A percentile compares a stretch with the other conserved stretches of the same genome.
These are phyloP conservation scores for Macroramphosus scolopax DNA, from an alignment of 2,797 vertebrate genomes.

Conservation along the genomic window DNA sequence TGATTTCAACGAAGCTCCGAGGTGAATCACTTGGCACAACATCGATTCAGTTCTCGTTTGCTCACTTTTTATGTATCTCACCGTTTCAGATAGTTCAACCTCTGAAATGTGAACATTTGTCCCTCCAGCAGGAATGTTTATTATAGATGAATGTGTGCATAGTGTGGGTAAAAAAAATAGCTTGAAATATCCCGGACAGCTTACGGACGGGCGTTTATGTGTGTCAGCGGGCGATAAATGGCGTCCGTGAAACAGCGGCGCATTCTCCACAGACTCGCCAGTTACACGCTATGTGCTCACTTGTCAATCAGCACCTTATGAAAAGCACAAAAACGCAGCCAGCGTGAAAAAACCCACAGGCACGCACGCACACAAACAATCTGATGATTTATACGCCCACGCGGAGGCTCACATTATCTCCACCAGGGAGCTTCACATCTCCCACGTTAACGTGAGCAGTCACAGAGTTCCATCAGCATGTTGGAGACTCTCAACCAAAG, in stretches of 20 bases:
- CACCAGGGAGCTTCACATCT: slow-evolving; percentile 49
- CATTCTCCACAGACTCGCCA: slow-evolving; percentile 34
- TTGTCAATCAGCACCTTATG: slow-evolving; percentile 49
- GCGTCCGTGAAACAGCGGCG: slow-evolving; percentile 7
- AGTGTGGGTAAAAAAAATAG: slow-evolving; percentile 11
- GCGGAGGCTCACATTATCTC: slow-evolving; percentile 41
- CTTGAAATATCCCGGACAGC: slow-evolving; percentile 34
- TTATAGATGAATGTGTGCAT: no score
- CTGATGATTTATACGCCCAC: slow-evolving; percentile 43
- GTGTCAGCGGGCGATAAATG: slow-evolving; percentile 27
- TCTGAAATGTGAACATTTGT: no score
- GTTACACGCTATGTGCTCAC: slow-evolving; percentile 36
- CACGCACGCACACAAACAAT: slow-evolving; percentile 24
- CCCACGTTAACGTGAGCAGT: slow-evolving; percentile 50
- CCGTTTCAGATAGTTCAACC: no score
- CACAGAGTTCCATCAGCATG: slow-evolving; percentile 41
- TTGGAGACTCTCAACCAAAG: slow-evolving; percentile 27
- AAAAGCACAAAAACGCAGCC: slow-evolving; percentile 36
- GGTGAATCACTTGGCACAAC: no score
- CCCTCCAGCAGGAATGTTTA: no score
- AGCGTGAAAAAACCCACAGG: slow-evolving; percentile 21
- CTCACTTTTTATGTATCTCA: no score
- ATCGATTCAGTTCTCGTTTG: no score
- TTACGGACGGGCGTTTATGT: slow-evolving; percentile 30
- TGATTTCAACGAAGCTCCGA: no score